These are phyloP conservation scores for Onchidella celtica DNA, from an alignment of 2,888 invertebrate species.

Conservation along the genomic window DNA sequence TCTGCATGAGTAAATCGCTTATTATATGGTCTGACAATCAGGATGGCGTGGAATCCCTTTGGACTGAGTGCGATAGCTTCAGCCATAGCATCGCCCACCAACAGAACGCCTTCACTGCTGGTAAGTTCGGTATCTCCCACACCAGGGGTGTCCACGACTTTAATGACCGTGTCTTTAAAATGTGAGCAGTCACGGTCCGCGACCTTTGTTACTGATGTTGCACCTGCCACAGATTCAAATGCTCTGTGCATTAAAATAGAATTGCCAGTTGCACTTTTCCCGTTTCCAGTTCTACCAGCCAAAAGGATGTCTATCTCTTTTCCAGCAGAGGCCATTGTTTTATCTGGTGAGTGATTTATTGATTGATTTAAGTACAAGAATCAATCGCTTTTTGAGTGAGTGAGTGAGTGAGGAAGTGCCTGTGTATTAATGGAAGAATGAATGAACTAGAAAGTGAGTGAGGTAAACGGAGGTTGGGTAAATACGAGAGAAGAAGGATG, in stretches of 20 bases:
- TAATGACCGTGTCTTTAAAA: not conserved
- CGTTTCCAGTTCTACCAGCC: conserved; percentile 9
- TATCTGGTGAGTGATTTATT: too few species aligned
- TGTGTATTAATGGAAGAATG: too few species aligned
- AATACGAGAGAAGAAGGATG: too few species aligned
- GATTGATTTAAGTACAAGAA: too few species aligned
- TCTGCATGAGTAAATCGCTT: not conserved
- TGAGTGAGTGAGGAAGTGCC: too few species aligned
- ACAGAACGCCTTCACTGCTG: not conserved
- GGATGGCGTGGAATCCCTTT: not conserved
- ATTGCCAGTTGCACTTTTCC: conserved; percentile 5
- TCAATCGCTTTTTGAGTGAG: too few species aligned
- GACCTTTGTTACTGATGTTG: not conserved
- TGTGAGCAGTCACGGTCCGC: not conserved
- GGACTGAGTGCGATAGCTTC: not conserved
- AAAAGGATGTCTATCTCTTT: not conserved
- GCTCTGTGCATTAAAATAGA: not conserved
- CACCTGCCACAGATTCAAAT: not conserved
- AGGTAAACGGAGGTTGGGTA: too few species aligned
- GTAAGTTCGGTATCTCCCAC: not conserved
- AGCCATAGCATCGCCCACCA: not conserved
- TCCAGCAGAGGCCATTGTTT: too few species aligned
- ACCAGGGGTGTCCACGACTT: not conserved
- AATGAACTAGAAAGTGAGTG: too few species aligned
- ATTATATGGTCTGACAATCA: not conserved